phyloP scores from a whole-genome alignment of 2,797 vertebrate species.

The Glyptemys insculpta region DNA sequence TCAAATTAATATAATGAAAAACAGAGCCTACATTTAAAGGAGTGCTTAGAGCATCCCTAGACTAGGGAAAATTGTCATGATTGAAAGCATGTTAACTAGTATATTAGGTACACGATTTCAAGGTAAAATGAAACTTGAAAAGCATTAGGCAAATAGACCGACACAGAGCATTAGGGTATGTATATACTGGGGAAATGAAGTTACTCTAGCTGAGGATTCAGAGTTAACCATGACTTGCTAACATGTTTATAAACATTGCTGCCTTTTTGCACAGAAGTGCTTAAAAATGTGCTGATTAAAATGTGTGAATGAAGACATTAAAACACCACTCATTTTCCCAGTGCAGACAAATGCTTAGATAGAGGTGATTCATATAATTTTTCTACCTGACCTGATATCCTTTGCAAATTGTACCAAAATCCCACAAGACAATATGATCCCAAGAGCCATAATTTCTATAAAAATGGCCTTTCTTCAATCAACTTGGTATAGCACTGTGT shows the following conservation, averaged over 20 bases:
- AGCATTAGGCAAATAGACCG: background rate
- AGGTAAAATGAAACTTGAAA: background rate
- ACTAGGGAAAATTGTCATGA: background rate
- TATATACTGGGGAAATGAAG: background rate
- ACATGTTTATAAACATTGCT: background rate
- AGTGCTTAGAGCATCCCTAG: background rate
- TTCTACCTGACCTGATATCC: background rate
- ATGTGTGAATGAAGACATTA: background rate
- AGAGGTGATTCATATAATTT: background rate
- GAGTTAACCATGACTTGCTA: background rate
- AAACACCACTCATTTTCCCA: background rate
- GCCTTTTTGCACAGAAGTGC: background rate
- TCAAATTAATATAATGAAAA: background rate
- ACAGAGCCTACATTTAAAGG: background rate
- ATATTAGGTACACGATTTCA: background rate
- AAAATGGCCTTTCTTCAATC: background rate
- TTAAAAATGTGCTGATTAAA: background rate
- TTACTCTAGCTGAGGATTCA: background rate
- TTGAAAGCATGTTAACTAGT: background rate
- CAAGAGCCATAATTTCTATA: background rate
- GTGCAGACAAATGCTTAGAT: background rate
- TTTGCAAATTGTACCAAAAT: background rate
- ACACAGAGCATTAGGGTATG: background rate
- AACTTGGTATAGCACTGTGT: background rate
- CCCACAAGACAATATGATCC: background rate